A percentile compares a stretch with the other conserved stretches of the same genome.
Evolutionary conservation across 2,888 invertebrate species (phyloP).

Genomic region (Dryadula phaetusa): DNA sequence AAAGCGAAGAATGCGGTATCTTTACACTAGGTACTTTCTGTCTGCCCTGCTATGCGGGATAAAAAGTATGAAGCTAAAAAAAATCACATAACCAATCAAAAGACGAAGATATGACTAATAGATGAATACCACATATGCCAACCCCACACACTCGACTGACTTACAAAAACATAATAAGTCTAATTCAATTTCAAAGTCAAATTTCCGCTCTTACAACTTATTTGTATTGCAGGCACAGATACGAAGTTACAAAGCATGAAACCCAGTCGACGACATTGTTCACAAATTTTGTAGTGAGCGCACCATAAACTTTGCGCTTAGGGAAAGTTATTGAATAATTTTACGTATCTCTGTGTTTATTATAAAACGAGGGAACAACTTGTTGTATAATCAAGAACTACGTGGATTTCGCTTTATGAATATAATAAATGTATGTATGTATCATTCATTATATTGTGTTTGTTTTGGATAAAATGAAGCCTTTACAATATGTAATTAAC

Average conservation of each 20-base stretch:
- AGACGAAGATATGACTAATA: not conserved
- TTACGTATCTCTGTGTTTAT: conserved; percentile 80
- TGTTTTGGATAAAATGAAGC: not conserved
- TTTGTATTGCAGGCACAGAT: conserved; percentile 45
- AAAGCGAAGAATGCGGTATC: no score
- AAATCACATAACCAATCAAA: not conserved
- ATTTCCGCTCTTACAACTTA: conserved; percentile 42
- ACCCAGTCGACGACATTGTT: conserved; percentile 70
- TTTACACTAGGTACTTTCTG: no score
- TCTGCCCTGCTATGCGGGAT: no score
- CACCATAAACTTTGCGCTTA: conserved; percentile 80
- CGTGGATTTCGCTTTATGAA: conserved; percentile 58
- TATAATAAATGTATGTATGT: not conserved
- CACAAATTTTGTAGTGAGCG: conserved; percentile 76
- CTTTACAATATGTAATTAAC: not conserved
- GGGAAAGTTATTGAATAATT: conserved; percentile 81
- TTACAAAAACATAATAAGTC: not conserved
- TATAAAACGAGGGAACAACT: conserved; percentile 72
- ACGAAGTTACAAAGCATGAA: conserved; percentile 49
- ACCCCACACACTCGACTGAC: not conserved
- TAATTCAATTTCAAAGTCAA: conserved; percentile 41
- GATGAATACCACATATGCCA: not conserved
- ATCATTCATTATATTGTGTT: not conserved
- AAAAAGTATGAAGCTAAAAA: no score
- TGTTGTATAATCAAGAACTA: conserved; percentile 72